Evolutionary conservation across 2,113 vertebrate genomes (phyloP).

Genomic region (Serinus canaria): DNA sequence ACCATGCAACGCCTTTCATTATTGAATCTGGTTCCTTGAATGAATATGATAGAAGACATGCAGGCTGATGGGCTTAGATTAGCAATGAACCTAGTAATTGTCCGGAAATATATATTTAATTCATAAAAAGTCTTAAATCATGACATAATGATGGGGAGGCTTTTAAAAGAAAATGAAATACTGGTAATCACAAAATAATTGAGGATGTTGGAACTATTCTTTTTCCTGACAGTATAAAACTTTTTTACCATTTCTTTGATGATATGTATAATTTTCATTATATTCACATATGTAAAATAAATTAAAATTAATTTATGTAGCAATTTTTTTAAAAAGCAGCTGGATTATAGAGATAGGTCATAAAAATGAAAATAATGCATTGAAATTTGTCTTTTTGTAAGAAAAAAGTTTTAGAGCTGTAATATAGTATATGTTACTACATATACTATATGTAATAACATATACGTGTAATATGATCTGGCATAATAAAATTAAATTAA

Average conservation of each 20-base stretch:
- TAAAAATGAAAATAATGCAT: neutral
- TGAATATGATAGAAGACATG: constrained; percentile 36
- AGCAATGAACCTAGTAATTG: constrained; percentile 67
- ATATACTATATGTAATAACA: neutral
- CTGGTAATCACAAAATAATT: constrained; percentile 65
- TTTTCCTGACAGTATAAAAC: constrained; percentile 63
- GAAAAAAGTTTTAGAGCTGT: neutral
- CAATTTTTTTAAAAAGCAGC: constrained; percentile 24
- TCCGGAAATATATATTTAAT: constrained; percentile 69
- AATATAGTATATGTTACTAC: neutral
- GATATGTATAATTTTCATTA: constrained; percentile 13
- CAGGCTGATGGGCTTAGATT: constrained; percentile 59
- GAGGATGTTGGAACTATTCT: constrained; percentile 58
- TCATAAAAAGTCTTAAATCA: constrained; percentile 69
- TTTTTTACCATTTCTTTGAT: constrained; percentile 35
- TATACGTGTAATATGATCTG: neutral
- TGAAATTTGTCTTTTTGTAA: neutral
- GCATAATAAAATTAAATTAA: neutral
- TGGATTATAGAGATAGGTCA: neutral
- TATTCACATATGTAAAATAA: constrained; percentile 9
- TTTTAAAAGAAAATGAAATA: constrained; percentile 67
- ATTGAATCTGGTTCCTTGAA: constrained; percentile 17
- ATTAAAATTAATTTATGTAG: constrained; percentile 32
- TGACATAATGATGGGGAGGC: constrained; percentile 45
- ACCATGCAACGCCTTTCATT: constrained; percentile 45